phyloP scores from a whole-genome alignment of 2,888 invertebrate genomes.

The Melitaea athalia region DNA sequence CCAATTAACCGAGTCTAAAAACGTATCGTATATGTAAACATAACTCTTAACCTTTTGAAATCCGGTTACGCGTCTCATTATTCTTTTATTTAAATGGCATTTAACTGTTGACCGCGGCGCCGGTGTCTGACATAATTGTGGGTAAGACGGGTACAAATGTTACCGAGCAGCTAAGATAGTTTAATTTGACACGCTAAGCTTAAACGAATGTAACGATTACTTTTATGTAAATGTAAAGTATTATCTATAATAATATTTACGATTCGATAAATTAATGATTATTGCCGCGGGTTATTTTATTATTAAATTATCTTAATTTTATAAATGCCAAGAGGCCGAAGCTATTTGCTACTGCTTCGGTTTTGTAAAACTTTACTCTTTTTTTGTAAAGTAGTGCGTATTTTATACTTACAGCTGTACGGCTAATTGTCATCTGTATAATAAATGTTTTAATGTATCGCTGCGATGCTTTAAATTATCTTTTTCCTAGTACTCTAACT shows the following conservation, averaged over 20 bases:
- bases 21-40: constrained; percentile 55
- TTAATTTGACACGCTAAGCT: constrained; percentile 66
- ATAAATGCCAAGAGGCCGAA: not conserved
- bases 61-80: constrained; percentile 62
- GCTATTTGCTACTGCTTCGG: not conserved
- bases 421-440: not conserved
- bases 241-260: constrained; percentile 47
- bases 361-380: not conserved
- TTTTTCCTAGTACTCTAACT: no score
- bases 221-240: constrained; percentile 76
- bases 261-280: constrained; percentile 1
- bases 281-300: not conserved
- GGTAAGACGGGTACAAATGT: constrained; percentile 76
- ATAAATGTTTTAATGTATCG: no score
- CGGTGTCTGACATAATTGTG: constrained; percentile 71
- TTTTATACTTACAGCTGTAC: not conserved
- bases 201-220: constrained; percentile 76
- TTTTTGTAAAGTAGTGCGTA: not conserved
- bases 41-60: constrained; percentile 60
- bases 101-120: constrained; percentile 65
- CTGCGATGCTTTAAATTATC: no score
- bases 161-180: constrained; percentile 63
- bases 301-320: constrained; percentile 9
- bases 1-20: constrained; percentile 57
- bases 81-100: constrained; percentile 68